A percentile compares a stretch with the other conserved stretches of the same genome.
Conservation (phyloP, 1,140 invertebrate species). For the Homarus americanus region DNA sequence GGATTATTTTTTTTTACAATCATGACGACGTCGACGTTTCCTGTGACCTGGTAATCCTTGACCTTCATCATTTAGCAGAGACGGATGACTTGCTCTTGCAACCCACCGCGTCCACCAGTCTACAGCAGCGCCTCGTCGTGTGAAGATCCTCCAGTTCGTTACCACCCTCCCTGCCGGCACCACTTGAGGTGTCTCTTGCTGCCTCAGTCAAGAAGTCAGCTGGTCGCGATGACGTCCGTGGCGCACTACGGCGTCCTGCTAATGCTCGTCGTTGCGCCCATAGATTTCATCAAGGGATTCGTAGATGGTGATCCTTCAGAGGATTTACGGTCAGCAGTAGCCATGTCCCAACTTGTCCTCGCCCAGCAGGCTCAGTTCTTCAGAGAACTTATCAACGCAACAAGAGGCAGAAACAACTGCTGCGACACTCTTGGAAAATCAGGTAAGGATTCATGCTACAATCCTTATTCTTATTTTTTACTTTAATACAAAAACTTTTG, state of each 20-base stretch:
- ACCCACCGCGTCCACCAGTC: not conserved
- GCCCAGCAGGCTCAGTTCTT: constrained; percentile 66
- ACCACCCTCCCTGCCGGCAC: not conserved
- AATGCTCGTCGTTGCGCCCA: not conserved
- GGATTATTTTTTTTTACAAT: too few species aligned
- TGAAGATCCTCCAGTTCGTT: not conserved
- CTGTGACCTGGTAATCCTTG: not conserved
- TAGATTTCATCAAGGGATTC: not conserved
- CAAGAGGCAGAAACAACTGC: constrained; percentile 18
- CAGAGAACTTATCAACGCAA: constrained; percentile 59
- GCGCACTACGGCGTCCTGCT: not conserved
- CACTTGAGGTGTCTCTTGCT: not conserved
- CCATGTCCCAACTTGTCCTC: constrained; percentile 55
- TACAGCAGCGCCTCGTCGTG: not conserved
- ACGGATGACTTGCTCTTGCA: not conserved
- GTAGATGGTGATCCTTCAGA: not conserved
- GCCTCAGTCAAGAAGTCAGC: not conserved
- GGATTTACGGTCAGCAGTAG: constrained; percentile 43
- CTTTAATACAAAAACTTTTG: too few species aligned
- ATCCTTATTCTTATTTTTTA: too few species aligned
- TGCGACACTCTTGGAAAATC: not conserved
- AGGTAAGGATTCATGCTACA: constrained; percentile 21
- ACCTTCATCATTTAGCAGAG: not conserved
- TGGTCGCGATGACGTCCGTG: not conserved
- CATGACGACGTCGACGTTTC: not conserved